Evolutionary conservation across 2,888 invertebrate genomes (phyloP), one percentile per base, ranked within the genome.

Genomic region (Lithophane ornitopus): DNA sequence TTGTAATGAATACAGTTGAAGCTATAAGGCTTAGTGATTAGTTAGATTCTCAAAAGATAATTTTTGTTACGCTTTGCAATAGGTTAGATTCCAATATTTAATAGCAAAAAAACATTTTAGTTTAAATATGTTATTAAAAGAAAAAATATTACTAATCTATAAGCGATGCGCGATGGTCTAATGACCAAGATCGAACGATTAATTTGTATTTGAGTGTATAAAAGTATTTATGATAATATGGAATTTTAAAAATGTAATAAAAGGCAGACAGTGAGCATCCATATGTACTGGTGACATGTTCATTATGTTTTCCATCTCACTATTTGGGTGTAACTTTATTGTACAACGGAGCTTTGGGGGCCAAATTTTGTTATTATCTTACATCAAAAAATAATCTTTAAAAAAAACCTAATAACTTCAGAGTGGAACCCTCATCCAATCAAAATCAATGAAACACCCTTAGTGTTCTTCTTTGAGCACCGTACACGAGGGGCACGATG

Each of bases 21-120:
- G 90, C 91, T 91, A 85, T 84, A 94, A 93, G 92, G 92, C 93
- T 93, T 94, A 95, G 95, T 95, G 95, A 95, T 95, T 94, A 87
- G 87, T 93, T 94, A 94, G 93, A 94, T 94, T 95, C 93, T 95
- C 93, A 94, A 92, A 92, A 89, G 88, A 91, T 93, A 93, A 92
- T 91, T 93, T 87, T 92, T 90, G 92, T 94, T 94, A 94, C 93
- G 95, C 94, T 95, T 95, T 89, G 92, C 93, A 91, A 90, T 94
- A 94, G 92, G 86, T 87, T 93, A 94, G 91, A 91, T 91, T 92
- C 91, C 91, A 91, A 92, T 94, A 93, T 92, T 91, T 90, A 93
- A 89, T 90, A 91, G 89, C 88, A 89, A 89, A 86, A 90, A 91
- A 88, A 91, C 89, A 89, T 90, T 92, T 93, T 94, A 94, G 93